Evolutionary conservation across 2,797 vertebrate species (phyloP).

Genomic region (Malurus leucopterus): DNA sequence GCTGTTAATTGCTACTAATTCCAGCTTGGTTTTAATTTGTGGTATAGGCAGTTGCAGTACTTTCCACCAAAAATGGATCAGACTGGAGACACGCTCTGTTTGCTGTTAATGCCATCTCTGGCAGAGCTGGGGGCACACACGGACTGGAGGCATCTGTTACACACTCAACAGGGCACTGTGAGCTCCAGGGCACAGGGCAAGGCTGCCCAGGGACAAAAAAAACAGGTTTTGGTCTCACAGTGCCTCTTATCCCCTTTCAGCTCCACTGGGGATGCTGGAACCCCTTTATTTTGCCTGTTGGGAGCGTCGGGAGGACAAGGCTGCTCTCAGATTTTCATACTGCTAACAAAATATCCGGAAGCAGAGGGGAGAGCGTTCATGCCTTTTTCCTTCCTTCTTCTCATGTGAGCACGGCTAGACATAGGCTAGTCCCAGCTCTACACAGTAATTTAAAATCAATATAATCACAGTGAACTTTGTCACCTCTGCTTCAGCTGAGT

Average conservation of each 20-base stretch:
- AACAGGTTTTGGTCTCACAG: background rate
- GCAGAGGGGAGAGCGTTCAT: background rate
- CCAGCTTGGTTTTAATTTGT: background rate
- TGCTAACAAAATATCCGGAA: background rate
- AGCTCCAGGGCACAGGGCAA: background rate
- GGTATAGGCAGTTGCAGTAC: background rate
- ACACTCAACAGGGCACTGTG: background rate
- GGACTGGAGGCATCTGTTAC: conserved; percentile 22
- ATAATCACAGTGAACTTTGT: conserved; percentile 54
- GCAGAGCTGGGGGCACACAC: background rate
- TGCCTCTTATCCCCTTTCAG: background rate
- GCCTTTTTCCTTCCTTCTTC: conserved; percentile 1
- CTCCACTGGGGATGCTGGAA: background rate
- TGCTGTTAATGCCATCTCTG: conserved; percentile 8
- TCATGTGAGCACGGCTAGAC: conserved; percentile 20
- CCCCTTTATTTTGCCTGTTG: background rate
- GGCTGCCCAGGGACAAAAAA: background rate
- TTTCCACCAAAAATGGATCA: background rate
- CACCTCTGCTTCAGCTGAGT: conserved; percentile 29
- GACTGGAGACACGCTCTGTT: conserved; percentile 22
- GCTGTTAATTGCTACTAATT: conserved; percentile 33
- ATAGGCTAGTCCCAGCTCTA: conserved; percentile 1
- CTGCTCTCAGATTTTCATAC: background rate
- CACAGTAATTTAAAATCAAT: conserved; percentile 64
- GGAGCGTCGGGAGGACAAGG: background rate